Base-by-base conservation (phyloP, 2,113 vertebrate genomes). In the Apus apus region DNA sequence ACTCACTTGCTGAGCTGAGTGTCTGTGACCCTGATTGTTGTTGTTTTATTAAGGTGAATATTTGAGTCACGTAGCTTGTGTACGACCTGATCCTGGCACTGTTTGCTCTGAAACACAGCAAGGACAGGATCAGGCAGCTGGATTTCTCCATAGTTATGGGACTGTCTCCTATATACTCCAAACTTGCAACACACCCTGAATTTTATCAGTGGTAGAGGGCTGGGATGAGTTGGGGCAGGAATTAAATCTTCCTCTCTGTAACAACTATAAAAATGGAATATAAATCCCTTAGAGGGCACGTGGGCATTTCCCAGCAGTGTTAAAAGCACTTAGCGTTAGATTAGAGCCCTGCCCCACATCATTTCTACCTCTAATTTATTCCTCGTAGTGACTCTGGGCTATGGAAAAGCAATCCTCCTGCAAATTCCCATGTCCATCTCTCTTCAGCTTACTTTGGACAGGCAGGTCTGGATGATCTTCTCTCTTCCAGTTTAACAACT, bases 291-390 rank as follows among this genome's bases (percentile, higher is more conserved):
- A 8, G 58, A 85, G 54, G 70, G 50, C 81, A 82, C 6, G 51
- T 50, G 72, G 75, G 71, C 82, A 60, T 62, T 86, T 90, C 78
- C 78, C 67, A 64, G 9, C 72, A 16, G 71, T 5, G 1, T 58
- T 77, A 91, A 94, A 94, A 95, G 95, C 91, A 88, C 75, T 96
- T 71, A 80, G 60, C 4, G 8, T 71, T 57, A 76, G 73, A 82
- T 72, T 86, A 64, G 72, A 81, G 86, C 34, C 60, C 36, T 93
- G 82, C 46, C 78, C 85, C 62, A 40, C 88, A 46, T 70, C 90
- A 88, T 80, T 77, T 77, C 83, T 86, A 48, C 56, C 34, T 40
- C 72, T 96, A 91, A 95, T 91, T 96, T 96, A 96, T 95, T 91
- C 85, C 60, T n/a, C 34, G 36, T 22, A 73, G 81, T 43, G 60